phyloP scores from a whole-genome alignment of 1,140 invertebrate species.

The Pygmarrhopalites habei region DNA sequence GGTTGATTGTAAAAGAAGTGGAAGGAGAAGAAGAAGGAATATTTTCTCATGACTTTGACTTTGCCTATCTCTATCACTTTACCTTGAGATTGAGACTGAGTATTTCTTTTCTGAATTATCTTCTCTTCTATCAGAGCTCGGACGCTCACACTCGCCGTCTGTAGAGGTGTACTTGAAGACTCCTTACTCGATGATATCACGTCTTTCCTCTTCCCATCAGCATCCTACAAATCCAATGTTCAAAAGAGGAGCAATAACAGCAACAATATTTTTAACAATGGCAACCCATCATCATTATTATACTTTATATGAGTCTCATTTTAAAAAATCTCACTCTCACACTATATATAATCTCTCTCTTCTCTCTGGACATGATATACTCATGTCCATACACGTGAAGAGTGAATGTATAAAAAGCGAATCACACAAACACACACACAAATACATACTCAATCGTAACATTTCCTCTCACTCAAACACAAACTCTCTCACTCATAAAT shows the following conservation, averaged over 20 bases:
- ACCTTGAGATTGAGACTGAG: slow-evolving; percentile 38
- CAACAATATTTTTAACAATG: background rate
- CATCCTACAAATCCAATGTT: slow-evolving; percentile 55
- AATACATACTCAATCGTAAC: no score
- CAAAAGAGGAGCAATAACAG: background rate
- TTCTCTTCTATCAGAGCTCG: slow-evolving; percentile 83
- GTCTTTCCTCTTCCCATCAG: slow-evolving; percentile 74
- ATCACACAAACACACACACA: no score
- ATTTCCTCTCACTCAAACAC: no score
- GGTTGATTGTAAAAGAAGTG: no score
- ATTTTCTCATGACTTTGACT: no score
- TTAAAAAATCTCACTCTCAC: background rate
- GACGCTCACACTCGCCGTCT: slow-evolving; percentile 79
- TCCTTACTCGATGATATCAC: slow-evolving; percentile 51
- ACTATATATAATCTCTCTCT: no score
- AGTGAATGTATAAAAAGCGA: no score
- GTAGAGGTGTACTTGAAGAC: slow-evolving; percentile 65
- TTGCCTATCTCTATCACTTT: background rate
- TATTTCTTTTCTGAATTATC: slow-evolving; percentile 73
- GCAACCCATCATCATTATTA: background rate
- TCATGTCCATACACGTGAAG: no score
- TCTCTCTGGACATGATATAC: no score
- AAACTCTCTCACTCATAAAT: no score
- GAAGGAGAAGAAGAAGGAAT: no score
- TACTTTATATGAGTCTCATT: background rate